Evolutionary conservation across 2,113 vertebrate species (phyloP), one percentile per base, ranked within the genome.

Genomic region (Rutilus rutilus): DNA sequence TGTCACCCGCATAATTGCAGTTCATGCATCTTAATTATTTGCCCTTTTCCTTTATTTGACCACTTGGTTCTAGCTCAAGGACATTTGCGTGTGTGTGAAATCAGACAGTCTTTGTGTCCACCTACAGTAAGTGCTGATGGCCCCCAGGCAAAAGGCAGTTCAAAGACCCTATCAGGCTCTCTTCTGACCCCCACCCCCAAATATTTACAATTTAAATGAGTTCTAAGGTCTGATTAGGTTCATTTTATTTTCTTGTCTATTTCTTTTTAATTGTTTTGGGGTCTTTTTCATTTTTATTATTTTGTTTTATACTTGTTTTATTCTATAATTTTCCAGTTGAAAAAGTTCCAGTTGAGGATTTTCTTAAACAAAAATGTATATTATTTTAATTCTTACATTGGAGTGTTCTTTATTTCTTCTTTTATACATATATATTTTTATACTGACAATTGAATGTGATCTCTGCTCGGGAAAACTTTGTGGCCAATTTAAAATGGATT

Each of bases 61-160:
- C 82, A 84, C 86, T 87, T 91, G 86, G 82, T 89, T 89, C 89
- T 88, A 87, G 82, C 91, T 90, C 88, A 83, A 89, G 89, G 87
- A 92, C 88, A 94, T 95, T 95, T 94, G 91, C 92, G 93, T 93
- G 77, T 93, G 92, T 94, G 91, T 94, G 91, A 92, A 93, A 91
- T 91, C 91, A 92, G 88, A 88, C 87, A 33, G 77, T 88, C 88
- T 82, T 36, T 69, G 79, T 64, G 86, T 88, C 86, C 45, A 84
- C 87, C 91, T 77, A 33, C 75, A 54, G 47, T 83, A 89, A 91
- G 90, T 82, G 86, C 89, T 88, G 89, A 88, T 85, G 86, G 90
- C 93, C 92, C 82, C 14, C 74, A 91, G 94, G 93, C 92, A 92
- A 92, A 93, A 92, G 91, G 92, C 92, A 93, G 92, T 94, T 94